Percentiles rank a stretch among this genome's conserved stretches.
These are phyloP conservation scores for Bubo scandiacus DNA, from an alignment of 2,113 vertebrate species.

Conservation along the genomic window DNA sequence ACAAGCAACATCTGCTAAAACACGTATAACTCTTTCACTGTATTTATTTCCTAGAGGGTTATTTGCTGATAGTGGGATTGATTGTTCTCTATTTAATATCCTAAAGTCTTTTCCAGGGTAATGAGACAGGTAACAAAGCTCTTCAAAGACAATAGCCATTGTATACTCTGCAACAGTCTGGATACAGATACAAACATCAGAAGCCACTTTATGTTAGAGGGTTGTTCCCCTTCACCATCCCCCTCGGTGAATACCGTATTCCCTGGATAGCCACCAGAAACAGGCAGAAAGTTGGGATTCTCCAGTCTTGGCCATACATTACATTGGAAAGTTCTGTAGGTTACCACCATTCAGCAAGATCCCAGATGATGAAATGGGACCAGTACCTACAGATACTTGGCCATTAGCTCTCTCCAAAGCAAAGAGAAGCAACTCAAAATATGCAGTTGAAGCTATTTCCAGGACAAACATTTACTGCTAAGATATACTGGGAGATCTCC, in stretches of 20 bases:
- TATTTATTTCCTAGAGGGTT: neutral
- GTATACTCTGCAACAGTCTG: neutral
- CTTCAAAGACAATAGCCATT: neutral
- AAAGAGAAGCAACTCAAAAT: neutral
- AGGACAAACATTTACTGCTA: neutral
- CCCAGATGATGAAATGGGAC: neutral
- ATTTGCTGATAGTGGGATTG: neutral
- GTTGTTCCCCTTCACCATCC: neutral
- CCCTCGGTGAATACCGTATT: neutral
- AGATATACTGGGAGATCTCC: neutral
- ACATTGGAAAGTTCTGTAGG: neutral
- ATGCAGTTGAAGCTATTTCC: neutral
- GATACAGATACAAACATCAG: neutral
- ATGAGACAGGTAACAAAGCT: neutral
- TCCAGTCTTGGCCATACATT: neutral
- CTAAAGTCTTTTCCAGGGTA: neutral
- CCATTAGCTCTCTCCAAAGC: neutral
- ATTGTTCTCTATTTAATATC: neutral
- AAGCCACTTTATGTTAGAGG: neutral
- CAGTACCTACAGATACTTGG: neutral
- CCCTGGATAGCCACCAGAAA: neutral
- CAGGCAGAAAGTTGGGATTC: neutral
- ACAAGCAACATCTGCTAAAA: neutral
- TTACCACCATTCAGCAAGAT: neutral
- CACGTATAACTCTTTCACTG: neutral